Evolutionary conservation across 2,888 invertebrate species (phyloP), one percentile per base, ranked within the genome.

Genomic region (Argyresthia albistria): DNA sequence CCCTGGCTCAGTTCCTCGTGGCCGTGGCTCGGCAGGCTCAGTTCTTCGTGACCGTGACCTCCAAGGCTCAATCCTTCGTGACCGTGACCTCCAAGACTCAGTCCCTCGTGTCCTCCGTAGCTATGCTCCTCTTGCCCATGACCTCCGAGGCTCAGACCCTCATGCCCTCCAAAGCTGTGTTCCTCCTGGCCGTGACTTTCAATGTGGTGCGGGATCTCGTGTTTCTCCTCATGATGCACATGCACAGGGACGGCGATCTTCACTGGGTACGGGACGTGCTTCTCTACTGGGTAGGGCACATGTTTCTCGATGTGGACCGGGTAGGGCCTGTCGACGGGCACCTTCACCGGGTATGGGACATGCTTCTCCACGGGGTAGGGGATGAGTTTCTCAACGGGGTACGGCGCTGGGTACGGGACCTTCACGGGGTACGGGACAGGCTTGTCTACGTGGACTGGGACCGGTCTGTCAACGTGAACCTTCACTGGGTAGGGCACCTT

Each of bases 401-500:
- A 93, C 25, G 93, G 93, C 8, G 89, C 90, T 12, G 93, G 93
- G 42, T 91, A 90, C 9, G 90, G 93, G 35, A 93, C 93, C 69
- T 94, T 93, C 7, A 95, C 93, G 50, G 88, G 89, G 62, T 91
- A 91, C 35, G 95, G 95, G 59, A 94, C 93, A 43, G 92, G 93
- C 69, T 94, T 94, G 57, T 93, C 93, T 1, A 95, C 93, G 57
- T 92, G 92, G 12, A 93, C 92, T 8, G 93, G 93, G 6, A 93
- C 89, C 45, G 91, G 94, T 65, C 91, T 89, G 47, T 93, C 91
- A 39, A 90, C 88, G 49, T 80, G 89, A 46, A 92, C 90, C 71
- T 93, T 92, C 1, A 93, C 93, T 52, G 93, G 93, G 70, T 91
- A 91, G 46, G 92, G 93, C 46, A 92, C 91, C 50, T 88, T 82